Percentiles rank a stretch among this genome's conserved stretches.
These are phyloP conservation scores for Asteroscopus sphinx DNA, from an alignment of 2,888 invertebrate species.

Conservation along the genomic window DNA sequence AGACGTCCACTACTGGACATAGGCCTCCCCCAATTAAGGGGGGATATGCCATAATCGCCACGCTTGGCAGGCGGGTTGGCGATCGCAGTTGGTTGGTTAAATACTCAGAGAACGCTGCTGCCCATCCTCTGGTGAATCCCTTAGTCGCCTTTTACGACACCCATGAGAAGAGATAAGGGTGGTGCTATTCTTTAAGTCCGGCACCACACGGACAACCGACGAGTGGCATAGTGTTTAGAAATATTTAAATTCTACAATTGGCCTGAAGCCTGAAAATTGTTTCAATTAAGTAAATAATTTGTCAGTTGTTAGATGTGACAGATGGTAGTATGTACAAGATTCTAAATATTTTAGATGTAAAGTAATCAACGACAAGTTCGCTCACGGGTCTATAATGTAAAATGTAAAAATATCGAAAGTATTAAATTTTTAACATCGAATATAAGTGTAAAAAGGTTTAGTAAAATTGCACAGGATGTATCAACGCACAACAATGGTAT, in stretches of 20 bases:
- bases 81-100: too few species aligned
- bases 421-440: constrained; percentile 66
- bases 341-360: constrained; percentile 40
- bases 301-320: constrained; percentile 30
- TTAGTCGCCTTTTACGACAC: too few species aligned
- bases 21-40: too few species aligned
- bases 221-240: constrained; percentile 9
- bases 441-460: constrained; percentile 53
- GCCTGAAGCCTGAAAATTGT: constrained; percentile 10
- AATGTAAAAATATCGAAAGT: constrained; percentile 49
- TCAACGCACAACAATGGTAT: constrained; percentile 53
- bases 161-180: too few species aligned
- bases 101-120: too few species aligned
- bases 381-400: constrained; percentile 70
- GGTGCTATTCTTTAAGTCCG: too few species aligned
- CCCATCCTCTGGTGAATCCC: too few species aligned
- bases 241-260: constrained; percentile 9
- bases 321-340: constrained; percentile 37
- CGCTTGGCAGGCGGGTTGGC: too few species aligned
- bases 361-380: constrained; percentile 70
- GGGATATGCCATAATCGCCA: too few species aligned
- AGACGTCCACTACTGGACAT: too few species aligned
- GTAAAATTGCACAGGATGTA: constrained; percentile 43
- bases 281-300: constrained; percentile 8
- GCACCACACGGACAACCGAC: too few species aligned